Conservation (phyloP, 2,797 vertebrate species). For the Propithecus deckenii region DNA sequence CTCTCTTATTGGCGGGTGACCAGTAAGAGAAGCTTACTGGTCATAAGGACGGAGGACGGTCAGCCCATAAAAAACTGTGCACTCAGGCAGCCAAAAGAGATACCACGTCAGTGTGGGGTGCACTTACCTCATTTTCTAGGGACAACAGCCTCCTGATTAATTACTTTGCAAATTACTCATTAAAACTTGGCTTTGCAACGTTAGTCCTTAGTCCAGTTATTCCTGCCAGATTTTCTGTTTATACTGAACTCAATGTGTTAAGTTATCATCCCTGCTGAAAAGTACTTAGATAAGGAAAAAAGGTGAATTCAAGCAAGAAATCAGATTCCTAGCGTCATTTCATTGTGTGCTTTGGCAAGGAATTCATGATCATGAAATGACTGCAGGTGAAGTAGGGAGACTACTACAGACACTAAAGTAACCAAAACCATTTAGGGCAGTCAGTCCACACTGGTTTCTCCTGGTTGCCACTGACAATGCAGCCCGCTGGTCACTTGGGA, state of each 20-base stretch:
- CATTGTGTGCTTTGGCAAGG: background rate
- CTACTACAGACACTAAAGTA: background rate
- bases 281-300: background rate
- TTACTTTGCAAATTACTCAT: constrained; percentile 62
- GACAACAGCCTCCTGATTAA: constrained; percentile 44
- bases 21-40: background rate
- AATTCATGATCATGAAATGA: background rate
- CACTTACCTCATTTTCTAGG: background rate
- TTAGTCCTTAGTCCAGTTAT: constrained; percentile 26
- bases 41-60: background rate
- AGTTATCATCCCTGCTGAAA: constrained; percentile 18
- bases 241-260: constrained; percentile 23
- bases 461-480: background rate
- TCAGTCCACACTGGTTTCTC: background rate
- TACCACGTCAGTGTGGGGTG: background rate
- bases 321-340: background rate
- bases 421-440: background rate
- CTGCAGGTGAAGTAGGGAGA: background rate
- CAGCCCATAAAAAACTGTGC: background rate
- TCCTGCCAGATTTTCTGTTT: constrained; percentile 65
- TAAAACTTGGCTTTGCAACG: constrained; percentile 62
- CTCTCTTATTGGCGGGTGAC: background rate
- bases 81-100: constrained; percentile 18
- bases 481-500: background rate
- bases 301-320: constrained; percentile 35